Evolutionary conservation across 2,888 invertebrate species (phyloP).

Genomic region (Cryptophagus acutangulus): DNA sequence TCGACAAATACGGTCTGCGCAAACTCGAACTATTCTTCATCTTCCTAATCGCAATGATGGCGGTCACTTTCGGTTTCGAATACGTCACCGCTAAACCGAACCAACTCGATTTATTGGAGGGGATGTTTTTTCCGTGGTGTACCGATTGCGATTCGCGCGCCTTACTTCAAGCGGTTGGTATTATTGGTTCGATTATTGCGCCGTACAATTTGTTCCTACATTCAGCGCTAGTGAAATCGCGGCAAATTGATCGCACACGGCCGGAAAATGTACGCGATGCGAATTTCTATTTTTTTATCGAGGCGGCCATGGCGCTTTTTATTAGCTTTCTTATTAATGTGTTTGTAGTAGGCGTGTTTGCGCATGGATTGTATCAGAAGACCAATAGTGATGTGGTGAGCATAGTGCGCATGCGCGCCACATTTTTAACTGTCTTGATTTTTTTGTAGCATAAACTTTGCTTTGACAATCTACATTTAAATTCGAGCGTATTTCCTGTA

Average conservation of each 20-base stretch:
- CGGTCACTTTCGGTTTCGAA: slow-evolving; percentile 80
- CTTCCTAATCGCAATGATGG: slow-evolving; percentile 76
- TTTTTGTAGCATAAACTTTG: not conserved
- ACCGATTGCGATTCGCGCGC: slow-evolving; percentile 62
- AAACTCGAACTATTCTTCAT: slow-evolving; percentile 84
- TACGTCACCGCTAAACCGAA: slow-evolving; percentile 70
- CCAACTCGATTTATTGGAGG: slow-evolving; percentile 63
- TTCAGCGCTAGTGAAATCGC: slow-evolving; percentile 84
- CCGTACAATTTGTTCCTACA: slow-evolving; percentile 88
- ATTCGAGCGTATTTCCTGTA: not conserved
- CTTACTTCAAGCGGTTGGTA: slow-evolving; percentile 70
- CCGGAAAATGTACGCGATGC: slow-evolving; percentile 71
- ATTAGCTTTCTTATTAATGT: slow-evolving; percentile 84
- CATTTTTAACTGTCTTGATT: too few species aligned
- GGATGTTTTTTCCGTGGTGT: slow-evolving; percentile 80
- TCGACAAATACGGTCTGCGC: slow-evolving; percentile 79
- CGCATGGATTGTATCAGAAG: slow-evolving; percentile 70
- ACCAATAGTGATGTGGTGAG: slow-evolving; percentile 66
- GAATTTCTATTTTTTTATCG: slow-evolving; percentile 79
- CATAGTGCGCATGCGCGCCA: too few species aligned
- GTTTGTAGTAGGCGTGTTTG: slow-evolving; percentile 85
- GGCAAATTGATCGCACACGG: slow-evolving; percentile 71
- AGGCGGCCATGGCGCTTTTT: slow-evolving; percentile 72
- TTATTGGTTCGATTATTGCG: slow-evolving; percentile 83
- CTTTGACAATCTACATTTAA: not conserved